Evolutionary conservation across 2,888 invertebrate species (phyloP).

Genomic region (Cephonodes hylas): DNA sequence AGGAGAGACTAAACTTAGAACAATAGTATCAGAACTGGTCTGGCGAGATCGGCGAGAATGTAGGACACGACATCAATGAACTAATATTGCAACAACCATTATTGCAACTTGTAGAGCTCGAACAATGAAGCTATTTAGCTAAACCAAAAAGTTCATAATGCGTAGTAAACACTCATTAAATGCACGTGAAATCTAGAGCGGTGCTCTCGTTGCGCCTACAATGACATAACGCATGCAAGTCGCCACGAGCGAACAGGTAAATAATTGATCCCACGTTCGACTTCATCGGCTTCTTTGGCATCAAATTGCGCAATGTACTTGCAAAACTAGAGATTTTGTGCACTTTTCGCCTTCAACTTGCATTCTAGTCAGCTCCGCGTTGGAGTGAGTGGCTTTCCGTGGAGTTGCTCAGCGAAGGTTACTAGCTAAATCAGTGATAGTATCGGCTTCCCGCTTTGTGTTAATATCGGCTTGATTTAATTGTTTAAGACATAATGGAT

Average conservation of each 20-base stretch:
- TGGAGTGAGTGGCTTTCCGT: slow-evolving; percentile 34
- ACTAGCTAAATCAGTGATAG: slow-evolving; percentile 28
- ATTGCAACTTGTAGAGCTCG: slow-evolving; percentile 13
- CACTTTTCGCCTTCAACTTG: slow-evolving; percentile 36
- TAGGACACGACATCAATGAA: slow-evolving; percentile 34
- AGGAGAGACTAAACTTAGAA: background rate
- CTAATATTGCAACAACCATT: slow-evolving; percentile 28
- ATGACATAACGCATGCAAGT: slow-evolving; percentile 55
- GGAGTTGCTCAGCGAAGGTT: slow-evolving; percentile 39
- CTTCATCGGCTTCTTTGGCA: slow-evolving; percentile 53
- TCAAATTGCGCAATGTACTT: slow-evolving; percentile 41
- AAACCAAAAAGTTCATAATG: slow-evolving; percentile 34
- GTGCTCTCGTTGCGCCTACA: slow-evolving; percentile 36
- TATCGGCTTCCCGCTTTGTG: slow-evolving; percentile 28
- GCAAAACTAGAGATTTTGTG: slow-evolving; percentile 37
- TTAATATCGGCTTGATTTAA: slow-evolving; percentile 17
- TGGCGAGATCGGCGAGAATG: slow-evolving; percentile 43
- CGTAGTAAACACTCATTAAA: slow-evolving; percentile 45
- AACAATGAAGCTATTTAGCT: slow-evolving; percentile 31
- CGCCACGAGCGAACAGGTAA: slow-evolving; percentile 52
- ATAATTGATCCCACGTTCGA: slow-evolving; percentile 76
- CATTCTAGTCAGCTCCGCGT: slow-evolving; percentile 29
- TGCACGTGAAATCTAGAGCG: slow-evolving; percentile 50
- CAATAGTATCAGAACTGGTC: slow-evolving; percentile 35
- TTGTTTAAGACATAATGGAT: slow-evolving; percentile 13